Percentiles rank a stretch among this genome's conserved stretches.
Evolutionary conservation across 2,888 invertebrate species (phyloP).

Genomic region (Plagiodera versicolora): DNA sequence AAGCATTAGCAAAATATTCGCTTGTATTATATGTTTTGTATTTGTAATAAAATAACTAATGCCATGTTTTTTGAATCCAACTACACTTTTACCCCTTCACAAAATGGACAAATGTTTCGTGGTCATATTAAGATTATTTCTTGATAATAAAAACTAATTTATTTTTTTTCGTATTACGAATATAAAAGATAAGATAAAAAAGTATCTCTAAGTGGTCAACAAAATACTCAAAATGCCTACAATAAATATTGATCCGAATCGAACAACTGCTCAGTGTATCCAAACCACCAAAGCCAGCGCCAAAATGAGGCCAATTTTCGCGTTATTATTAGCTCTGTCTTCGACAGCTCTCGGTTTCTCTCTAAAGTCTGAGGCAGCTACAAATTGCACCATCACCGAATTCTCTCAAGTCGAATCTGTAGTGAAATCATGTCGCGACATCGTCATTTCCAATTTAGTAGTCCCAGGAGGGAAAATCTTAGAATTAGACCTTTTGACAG

Average conservation of each 20-base stretch:
- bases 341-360: background rate
- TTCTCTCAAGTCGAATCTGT: slow-evolving; percentile 14
- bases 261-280: background rate
- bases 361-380: background rate
- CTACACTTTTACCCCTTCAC: background rate
- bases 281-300: background rate
- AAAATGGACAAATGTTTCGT: too few species aligned
- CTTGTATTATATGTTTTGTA: background rate
- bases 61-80: background rate
- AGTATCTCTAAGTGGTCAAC: too few species aligned
- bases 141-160: too few species aligned
- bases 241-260: too few species aligned
- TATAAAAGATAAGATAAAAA: too few species aligned
- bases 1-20: background rate
- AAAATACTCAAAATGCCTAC: too few species aligned
- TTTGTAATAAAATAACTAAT: background rate
- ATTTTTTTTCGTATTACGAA: background rate
- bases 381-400: slow-evolving; percentile 16
- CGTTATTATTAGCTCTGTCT: background rate
- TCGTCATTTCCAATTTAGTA: slow-evolving; percentile 18
- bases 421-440: slow-evolving; percentile 14
- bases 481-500: slow-evolving; percentile 15
- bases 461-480: slow-evolving; percentile 22
- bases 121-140: too few species aligned
- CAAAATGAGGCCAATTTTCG: background rate